These are phyloP conservation scores for Larimichthys polyactis DNA, from an alignment of 2,113 vertebrate genomes.

Conservation along the genomic window DNA sequence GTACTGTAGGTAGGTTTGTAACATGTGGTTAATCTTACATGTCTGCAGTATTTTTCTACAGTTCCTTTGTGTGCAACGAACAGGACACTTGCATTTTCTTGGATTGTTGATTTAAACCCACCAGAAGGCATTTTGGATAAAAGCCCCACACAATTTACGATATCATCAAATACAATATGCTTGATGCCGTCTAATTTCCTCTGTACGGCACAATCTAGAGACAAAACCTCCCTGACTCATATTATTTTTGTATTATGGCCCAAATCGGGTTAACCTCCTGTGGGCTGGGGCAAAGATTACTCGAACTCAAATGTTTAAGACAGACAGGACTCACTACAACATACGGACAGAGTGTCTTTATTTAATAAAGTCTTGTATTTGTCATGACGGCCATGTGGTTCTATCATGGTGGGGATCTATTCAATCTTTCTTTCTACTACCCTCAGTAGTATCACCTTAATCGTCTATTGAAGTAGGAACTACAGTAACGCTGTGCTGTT, in stretches of 20 bases:
- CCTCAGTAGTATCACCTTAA: too few relatives aligned
- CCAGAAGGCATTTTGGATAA: neutral
- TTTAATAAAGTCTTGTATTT: neutral
- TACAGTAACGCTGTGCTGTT: too few relatives aligned
- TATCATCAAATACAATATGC: slow-evolving; percentile 30
- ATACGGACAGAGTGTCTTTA: neutral
- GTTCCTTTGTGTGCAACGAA: neutral
- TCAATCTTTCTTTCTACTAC: neutral
- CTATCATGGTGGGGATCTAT: neutral
- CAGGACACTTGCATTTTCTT: slow-evolving; percentile 9
- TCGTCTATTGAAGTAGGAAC: too few relatives aligned
- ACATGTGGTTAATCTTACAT: neutral
- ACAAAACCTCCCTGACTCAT: slow-evolving; percentile 1
- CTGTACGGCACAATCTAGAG: slow-evolving; percentile 15
- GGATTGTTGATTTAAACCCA: slow-evolving; percentile 28
- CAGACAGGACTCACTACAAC: slow-evolving; percentile 6
- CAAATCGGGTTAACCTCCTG: slow-evolving; percentile 24
- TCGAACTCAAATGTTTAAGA: neutral
- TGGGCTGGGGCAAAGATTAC: neutral
- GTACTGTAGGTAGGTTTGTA: neutral
- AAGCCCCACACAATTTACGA: slow-evolving; percentile 15
- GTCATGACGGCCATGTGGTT: neutral
- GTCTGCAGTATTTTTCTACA: neutral
- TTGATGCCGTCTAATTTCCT: slow-evolving; percentile 47
- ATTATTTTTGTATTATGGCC: slow-evolving; percentile 2